Evolutionary conservation across 2,888 invertebrate species (phyloP), one percentile per base, ranked within the genome.

Genomic region (Chrysolina americana): DNA sequence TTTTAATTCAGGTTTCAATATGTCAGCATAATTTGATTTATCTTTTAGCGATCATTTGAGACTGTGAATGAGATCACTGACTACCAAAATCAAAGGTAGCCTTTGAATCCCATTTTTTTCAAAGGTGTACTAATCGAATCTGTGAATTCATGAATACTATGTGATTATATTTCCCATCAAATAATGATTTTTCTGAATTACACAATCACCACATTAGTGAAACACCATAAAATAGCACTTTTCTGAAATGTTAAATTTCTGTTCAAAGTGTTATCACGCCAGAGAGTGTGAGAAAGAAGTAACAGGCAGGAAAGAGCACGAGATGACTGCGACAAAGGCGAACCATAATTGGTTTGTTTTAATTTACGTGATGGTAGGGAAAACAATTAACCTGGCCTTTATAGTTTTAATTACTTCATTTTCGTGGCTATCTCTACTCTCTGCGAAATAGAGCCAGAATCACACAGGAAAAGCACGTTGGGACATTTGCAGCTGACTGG

Each of bases 381-480:
- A 88, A 87, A 87, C 92, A 92, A 92, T 92, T 92, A 92, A 92
- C 91, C 90, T 91, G 89, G 91, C 91, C 92, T 92, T 92, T 92
- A 92, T 92, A 92, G 92, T 92, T 92, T 92, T 92, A 92, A 92
- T 92, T 92, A 92, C 92, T 92, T 92, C 92, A 92, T 92, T 92
- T 91, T 90, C 91, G 90, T 89, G 89, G 90, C 91, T 91, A 91
- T 91, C 87, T 86, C 83, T 79, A 79, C 83, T 81, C 84, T 81
- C 82, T 81, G 86, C 86, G 81, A 85, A 86, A 85, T 83, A 81
- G 80, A 82, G 85, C 78, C 85, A 28, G 83, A 71, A 83, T 86
- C 80, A 87, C 85, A 79, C 80, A 78, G 66, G 75, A 41, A 62
- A 53, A 75, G 71, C 53, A 41, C 70, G 41, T 65, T 59, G 65